Percentiles rank a stretch among this genome's conserved stretches.
These are phyloP conservation scores for Sweltsa coloradensis DNA, from an alignment of 1,140 invertebrate species.

Conservation along the genomic window DNA sequence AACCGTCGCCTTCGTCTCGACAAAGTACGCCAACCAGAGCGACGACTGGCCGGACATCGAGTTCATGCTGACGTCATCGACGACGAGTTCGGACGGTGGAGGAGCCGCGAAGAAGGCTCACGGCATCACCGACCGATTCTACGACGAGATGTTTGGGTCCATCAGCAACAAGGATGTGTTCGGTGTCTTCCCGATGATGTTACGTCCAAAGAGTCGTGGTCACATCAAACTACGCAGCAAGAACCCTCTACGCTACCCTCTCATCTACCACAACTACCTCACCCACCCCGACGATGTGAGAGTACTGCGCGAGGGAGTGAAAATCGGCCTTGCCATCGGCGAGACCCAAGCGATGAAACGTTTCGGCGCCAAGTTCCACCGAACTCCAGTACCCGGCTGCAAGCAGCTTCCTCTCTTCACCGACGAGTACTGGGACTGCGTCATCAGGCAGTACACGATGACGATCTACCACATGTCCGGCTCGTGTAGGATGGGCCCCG, in stretches of 20 bases:
- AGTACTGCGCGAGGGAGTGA: slow-evolving; percentile 70
- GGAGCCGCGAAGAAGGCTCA: slow-evolving; percentile 53
- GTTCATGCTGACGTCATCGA: slow-evolving; percentile 75
- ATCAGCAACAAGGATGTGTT: slow-evolving; percentile 62
- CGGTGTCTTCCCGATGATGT: slow-evolving; percentile 73
- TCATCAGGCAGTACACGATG: slow-evolving; percentile 65
- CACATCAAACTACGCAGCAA: slow-evolving; percentile 57
- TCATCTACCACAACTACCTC: slow-evolving; percentile 82
- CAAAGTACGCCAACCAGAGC: slow-evolving; percentile 68
- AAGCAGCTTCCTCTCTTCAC: slow-evolving; percentile 59
- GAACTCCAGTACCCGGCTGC: slow-evolving; percentile 61
- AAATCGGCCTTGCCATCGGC: slow-evolving; percentile 66
- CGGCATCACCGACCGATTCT: slow-evolving; percentile 65
- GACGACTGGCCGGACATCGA: slow-evolving; percentile 86
- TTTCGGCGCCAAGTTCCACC: slow-evolving; percentile 62
- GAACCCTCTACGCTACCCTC: slow-evolving; percentile 73
- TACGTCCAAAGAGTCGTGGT: slow-evolving; percentile 74
- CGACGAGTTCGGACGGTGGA: slow-evolving; percentile 41
- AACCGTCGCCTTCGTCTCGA: slow-evolving; percentile 72
- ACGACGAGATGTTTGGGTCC: slow-evolving; percentile 53
- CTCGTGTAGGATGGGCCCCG: slow-evolving; percentile 74
- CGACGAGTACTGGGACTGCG: slow-evolving; percentile 76
- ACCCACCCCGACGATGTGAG: slow-evolving; percentile 59
- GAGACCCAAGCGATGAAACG: slow-evolving; percentile 35
- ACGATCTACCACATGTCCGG: slow-evolving; percentile 80